A percentile compares a stretch with the other conserved stretches of the same genome.
Evolutionary conservation across 2,797 vertebrate genomes (phyloP).

Genomic region (Pseudochaenichthys georgianus): DNA sequence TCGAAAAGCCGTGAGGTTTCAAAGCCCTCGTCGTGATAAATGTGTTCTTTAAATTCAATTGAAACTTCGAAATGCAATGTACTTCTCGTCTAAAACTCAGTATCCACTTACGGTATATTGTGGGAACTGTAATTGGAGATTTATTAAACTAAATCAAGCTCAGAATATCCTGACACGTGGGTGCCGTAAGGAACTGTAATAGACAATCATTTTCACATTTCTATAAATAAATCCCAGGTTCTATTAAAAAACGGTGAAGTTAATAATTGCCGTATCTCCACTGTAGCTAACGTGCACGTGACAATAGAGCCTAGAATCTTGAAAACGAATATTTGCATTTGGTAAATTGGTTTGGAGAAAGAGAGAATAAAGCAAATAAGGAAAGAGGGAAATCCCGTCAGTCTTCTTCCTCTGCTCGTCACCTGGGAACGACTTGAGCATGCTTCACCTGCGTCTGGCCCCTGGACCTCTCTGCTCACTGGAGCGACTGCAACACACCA

Average conservation of each 20-base stretch:
- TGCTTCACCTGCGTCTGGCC: constrained; percentile 18
- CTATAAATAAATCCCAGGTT: neutral
- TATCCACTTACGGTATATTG: too few species aligned
- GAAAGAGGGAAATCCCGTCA: neutral
- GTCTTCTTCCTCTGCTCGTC: neutral
- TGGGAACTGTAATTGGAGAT: neutral
- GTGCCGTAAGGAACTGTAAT: neutral
- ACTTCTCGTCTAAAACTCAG: neutral
- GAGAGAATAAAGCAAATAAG: neutral
- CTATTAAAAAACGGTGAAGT: neutral
- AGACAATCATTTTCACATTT: neutral
- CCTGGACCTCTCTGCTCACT: constrained; percentile 1
- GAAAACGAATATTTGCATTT: too few species aligned
- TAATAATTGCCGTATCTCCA: too few species aligned
- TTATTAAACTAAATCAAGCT: neutral
- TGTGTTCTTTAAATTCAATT: too few species aligned
- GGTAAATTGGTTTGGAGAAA: neutral
- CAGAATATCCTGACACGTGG: neutral
- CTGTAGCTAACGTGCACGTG: too few species aligned
- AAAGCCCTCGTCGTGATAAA: neutral
- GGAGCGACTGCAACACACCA: constrained; percentile 11
- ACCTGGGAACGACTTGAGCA: constrained; percentile 14
- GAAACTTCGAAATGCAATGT: too few species aligned
- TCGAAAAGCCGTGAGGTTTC: neutral
- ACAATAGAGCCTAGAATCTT: too few species aligned